These are phyloP conservation scores for Vidua macroura DNA, from an alignment of 2,113 vertebrate species.

Conservation along the genomic window DNA sequence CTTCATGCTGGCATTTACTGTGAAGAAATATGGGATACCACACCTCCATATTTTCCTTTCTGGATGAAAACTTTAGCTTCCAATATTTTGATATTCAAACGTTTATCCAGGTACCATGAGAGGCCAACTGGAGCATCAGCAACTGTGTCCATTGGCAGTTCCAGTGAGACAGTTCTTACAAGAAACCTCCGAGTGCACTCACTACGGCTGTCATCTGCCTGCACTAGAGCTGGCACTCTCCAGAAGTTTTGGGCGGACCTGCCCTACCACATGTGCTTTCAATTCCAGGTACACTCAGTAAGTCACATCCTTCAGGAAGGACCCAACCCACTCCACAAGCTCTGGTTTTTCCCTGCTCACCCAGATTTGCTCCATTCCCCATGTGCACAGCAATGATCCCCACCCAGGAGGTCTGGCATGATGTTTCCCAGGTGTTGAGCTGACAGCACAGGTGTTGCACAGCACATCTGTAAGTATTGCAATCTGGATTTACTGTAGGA, in stretches of 20 bases:
- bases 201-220: not conserved
- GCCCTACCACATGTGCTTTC: not conserved
- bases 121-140: not conserved
- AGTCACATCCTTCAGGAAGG: not conserved
- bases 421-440: not conserved
- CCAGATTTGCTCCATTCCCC: not conserved
- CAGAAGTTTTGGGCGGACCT: not conserved
- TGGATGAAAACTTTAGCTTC: not conserved
- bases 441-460: not conserved
- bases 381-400: not conserved
- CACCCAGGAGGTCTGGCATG: not conserved
- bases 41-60: not conserved
- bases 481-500: not conserved
- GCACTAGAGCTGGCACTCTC: not conserved
- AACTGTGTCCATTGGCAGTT: fast-evolving
- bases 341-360: not conserved
- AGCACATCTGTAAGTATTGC: not conserved
- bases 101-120: not conserved
- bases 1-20: not conserved
- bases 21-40: not conserved
- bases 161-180: not conserved
- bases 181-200: not conserved
- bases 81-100: not conserved
- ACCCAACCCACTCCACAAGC: not conserved
- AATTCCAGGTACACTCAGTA: not conserved